These are phyloP conservation scores for Pipistrellus pipistrellus DNA, from an alignment of 2,797 vertebrate species.

Conservation along the genomic window DNA sequence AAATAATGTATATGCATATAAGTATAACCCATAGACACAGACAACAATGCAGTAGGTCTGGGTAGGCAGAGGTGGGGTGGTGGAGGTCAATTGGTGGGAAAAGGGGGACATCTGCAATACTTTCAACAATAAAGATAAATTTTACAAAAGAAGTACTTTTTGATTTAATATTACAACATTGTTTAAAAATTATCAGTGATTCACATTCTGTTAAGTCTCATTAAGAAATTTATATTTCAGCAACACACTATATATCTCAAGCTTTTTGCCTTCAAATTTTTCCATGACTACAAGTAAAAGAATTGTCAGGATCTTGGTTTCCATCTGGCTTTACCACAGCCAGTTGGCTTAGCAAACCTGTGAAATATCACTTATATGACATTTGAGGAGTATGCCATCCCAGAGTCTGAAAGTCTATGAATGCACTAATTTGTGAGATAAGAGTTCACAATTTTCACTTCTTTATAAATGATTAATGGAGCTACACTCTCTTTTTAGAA, in stretches of 20 bases:
- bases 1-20: too few species aligned
- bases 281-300: conserved; percentile 12
- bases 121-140: neutral
- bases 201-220: neutral
- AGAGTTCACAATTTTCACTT: conserved; percentile 11
- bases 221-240: neutral
- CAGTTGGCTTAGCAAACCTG: conserved; percentile 39
- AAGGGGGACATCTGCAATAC: neutral
- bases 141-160: neutral
- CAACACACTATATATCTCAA: conserved; percentile 25
- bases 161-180: neutral
- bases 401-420: neutral
- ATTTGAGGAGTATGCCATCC: neutral
- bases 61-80: neutral
- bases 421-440: conserved; percentile 29
- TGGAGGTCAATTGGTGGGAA: neutral
- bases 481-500: conserved; percentile 12
- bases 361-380: conserved; percentile 51
- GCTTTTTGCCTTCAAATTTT: conserved; percentile 44
- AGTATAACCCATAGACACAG: too few species aligned
- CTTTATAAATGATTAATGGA: conserved; percentile 49
- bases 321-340: conserved; percentile 37
- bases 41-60: too few species aligned
- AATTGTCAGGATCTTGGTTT: conserved; percentile 11
- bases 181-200: neutral